phyloP scores from a whole-genome alignment of 2,888 invertebrate genomes.

The Serripes groenlandicus region DNA sequence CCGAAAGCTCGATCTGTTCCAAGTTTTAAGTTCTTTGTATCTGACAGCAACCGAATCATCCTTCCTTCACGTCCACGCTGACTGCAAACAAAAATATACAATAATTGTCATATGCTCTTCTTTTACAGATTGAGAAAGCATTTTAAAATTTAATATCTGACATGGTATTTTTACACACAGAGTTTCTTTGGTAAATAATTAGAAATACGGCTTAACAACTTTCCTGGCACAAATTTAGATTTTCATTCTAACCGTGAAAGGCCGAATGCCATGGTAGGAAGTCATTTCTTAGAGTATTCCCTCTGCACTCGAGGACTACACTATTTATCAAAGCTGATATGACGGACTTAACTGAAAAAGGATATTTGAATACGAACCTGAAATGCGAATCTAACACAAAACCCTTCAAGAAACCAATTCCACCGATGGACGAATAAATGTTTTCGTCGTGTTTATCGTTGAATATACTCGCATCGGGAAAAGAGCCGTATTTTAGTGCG shows the following conservation, averaged over 20 bases:
- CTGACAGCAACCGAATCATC: constrained; percentile 72
- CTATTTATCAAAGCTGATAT: too few relatives aligned
- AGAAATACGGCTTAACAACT: background rate
- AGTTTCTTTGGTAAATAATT: background rate
- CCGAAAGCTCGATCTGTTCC: constrained; percentile 72
- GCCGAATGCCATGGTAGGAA: too few relatives aligned
- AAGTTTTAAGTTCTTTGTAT: constrained; percentile 62
- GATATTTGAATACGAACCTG: constrained; percentile 71
- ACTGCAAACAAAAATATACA: constrained; percentile 51
- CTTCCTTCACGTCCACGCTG: constrained; percentile 78
- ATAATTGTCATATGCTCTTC: background rate
- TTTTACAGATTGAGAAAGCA: background rate
- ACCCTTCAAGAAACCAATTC: constrained; percentile 71
- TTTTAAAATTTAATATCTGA: background rate
- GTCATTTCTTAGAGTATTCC: too few relatives aligned
- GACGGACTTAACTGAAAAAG: too few relatives aligned
- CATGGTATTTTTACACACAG: background rate
- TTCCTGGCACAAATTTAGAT: too few relatives aligned
- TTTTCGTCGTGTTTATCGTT: constrained; percentile 57
- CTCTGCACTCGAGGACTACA: too few relatives aligned
- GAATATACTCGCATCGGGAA: constrained; percentile 36
- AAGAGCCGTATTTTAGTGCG: constrained; percentile 69
- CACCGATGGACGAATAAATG: constrained; percentile 71
- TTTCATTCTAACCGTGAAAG: too few relatives aligned
- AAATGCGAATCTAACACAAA: constrained; percentile 77